phyloP scores from a whole-genome alignment of 2,113 vertebrate genomes.

The Thryonomys swinderianus region DNA sequence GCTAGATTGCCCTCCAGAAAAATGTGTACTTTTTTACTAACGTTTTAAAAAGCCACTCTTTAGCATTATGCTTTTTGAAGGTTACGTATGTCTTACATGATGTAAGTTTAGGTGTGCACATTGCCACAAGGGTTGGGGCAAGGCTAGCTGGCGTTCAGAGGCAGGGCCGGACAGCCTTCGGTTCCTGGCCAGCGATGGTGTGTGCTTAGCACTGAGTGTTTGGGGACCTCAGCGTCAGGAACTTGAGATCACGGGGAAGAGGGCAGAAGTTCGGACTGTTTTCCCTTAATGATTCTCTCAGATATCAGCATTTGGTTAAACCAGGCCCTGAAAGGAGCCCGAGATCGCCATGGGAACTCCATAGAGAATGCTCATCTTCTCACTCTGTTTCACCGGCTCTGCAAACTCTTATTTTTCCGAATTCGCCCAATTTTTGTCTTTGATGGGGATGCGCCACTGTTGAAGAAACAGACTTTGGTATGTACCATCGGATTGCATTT shows the following conservation, averaged over 20 bases:
- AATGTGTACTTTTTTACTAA: background rate
- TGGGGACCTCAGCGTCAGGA: background rate
- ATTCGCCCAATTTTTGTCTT: slow-evolving; percentile 97
- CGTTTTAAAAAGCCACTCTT: background rate
- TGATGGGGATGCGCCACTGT: slow-evolving; percentile 95
- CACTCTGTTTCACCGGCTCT: slow-evolving; percentile 96
- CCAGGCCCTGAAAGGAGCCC: slow-evolving; percentile 96
- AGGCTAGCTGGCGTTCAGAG: background rate
- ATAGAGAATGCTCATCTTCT: slow-evolving; percentile 96
- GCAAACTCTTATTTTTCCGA: slow-evolving; percentile 97
- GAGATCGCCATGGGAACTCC: slow-evolving; percentile 91
- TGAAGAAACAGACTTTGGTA: slow-evolving; percentile 98
- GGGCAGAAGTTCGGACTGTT: slow-evolving; percentile 39
- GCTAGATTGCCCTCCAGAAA: background rate
- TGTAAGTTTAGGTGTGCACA: background rate
- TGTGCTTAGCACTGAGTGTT: background rate
- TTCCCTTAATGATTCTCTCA: slow-evolving; percentile 85
- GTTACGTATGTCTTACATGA: background rate
- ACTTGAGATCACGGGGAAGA: background rate
- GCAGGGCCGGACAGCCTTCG: background rate
- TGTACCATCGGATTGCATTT: slow-evolving; percentile 45
- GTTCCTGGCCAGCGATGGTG: background rate
- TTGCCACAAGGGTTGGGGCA: background rate
- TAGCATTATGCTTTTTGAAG: background rate
- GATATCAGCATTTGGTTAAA: slow-evolving; percentile 99